Evolutionary conservation across 2,888 invertebrate species (phyloP).

Genomic region (Campopleginae sp.): DNA sequence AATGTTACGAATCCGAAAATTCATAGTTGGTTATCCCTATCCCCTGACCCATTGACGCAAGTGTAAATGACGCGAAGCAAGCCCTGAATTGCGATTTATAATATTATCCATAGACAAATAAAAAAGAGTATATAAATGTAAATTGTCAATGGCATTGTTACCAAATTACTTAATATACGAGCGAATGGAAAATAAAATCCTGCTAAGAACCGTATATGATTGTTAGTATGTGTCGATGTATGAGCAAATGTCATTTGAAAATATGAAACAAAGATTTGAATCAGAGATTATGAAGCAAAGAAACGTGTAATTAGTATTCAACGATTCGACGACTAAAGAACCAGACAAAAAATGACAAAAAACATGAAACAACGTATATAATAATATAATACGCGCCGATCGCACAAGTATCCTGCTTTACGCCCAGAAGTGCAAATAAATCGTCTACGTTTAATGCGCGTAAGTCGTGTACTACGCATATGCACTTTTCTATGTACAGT

Average conservation of each 20-base stretch:
- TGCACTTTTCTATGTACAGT: conserved; percentile 66
- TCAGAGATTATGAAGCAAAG: conserved; percentile 1
- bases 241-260: conserved; percentile 40
- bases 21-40: conserved; percentile 26
- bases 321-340: conserved; percentile 54
- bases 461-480: conserved; percentile 48
- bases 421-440: conserved; percentile 63
- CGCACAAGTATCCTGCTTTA: conserved; percentile 67
- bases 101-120: conserved; percentile 53
- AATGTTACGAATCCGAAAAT: conserved; percentile 47
- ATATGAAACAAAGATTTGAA: conserved; percentile 48
- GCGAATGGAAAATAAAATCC: conserved; percentile 48
- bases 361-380: conserved; percentile 42
- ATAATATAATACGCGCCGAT: conserved; percentile 58
- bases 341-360: conserved; percentile 42
- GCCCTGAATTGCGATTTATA: conserved; percentile 61
- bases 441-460: conserved; percentile 48
- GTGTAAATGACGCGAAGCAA: conserved; percentile 40
- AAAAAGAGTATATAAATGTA: conserved; percentile 58
- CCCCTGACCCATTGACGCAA: conserved; percentile 6
- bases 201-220: conserved; percentile 58
- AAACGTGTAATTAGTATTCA: conserved; percentile 49
- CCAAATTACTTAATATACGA: conserved; percentile 64
- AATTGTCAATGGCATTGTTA: conserved; percentile 68
- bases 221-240: conserved; percentile 52